Conservation (phyloP, 2,797 vertebrate genomes). For the Aplochiton taeniatus region DNA sequence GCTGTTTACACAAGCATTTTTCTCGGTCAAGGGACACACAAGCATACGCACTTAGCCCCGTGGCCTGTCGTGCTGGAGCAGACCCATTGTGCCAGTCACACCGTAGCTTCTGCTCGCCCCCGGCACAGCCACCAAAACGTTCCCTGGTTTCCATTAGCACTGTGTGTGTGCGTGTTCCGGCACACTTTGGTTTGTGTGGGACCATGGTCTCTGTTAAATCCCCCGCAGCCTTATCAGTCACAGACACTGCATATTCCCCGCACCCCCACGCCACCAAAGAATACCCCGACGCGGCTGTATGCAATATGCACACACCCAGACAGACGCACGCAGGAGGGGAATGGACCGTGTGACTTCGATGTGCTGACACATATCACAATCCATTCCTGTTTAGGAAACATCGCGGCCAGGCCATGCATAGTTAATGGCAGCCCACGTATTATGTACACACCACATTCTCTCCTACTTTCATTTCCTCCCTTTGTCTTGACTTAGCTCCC, state of each 20-base stretch:
- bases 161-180: constrained; percentile 1
- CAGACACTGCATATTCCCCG: constrained; percentile 31
- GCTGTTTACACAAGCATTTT: constrained; percentile 42
- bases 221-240: constrained; percentile 47
- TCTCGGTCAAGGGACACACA: constrained; percentile 30
- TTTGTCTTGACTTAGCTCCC: neutral
- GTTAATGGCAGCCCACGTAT: neutral
- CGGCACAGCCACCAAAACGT: constrained; percentile 29
- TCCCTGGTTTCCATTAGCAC: constrained; percentile 16
- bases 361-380: too few species aligned
- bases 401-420: constrained; percentile 1
- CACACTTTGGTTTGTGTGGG: neutral
- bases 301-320: constrained; percentile 14
- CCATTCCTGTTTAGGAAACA: neutral
- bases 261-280: constrained; percentile 4
- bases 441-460: neutral
- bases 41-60: constrained; percentile 38
- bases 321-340: neutral
- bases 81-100: constrained; percentile 45
- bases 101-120: constrained; percentile 35
- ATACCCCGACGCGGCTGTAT: neutral
- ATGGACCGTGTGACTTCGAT: neutral
- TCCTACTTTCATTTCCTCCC: too few species aligned
- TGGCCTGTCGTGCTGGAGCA: constrained; percentile 39
- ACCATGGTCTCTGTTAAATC: constrained; percentile 28